Evolutionary conservation across 2,888 invertebrate genomes (phyloP).

Genomic region (Ochlodes sylvanus): DNA sequence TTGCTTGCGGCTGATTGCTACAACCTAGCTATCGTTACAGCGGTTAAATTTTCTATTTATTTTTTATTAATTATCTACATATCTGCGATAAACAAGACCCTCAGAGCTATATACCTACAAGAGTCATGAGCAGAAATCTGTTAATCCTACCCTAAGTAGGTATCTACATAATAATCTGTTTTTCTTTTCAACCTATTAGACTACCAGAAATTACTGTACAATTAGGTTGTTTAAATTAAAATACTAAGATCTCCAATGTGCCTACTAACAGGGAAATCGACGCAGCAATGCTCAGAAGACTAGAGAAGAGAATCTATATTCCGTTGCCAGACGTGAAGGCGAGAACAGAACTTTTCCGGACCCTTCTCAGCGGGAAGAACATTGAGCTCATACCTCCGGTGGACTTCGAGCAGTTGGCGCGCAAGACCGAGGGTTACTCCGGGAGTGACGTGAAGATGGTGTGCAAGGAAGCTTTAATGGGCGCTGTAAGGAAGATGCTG

Average conservation of each 20-base stretch:
- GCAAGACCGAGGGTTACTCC: slow-evolving; percentile 90
- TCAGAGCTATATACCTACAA: too few species aligned
- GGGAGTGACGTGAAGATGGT: slow-evolving; percentile 94
- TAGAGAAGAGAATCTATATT: slow-evolving; percentile 94
- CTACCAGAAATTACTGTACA: too few species aligned
- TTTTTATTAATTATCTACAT: too few species aligned
- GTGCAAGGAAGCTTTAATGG: slow-evolving; percentile 96
- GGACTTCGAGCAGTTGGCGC: slow-evolving; percentile 77
- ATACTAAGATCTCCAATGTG: background rate
- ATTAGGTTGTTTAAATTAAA: background rate
- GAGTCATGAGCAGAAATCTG: too few species aligned
- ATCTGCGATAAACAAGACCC: too few species aligned
- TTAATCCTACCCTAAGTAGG: too few species aligned
- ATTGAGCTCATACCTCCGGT: slow-evolving; percentile 73
- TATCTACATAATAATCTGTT: too few species aligned
- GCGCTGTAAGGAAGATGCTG: slow-evolving; percentile 88
- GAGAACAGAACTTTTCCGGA: slow-evolving; percentile 88
- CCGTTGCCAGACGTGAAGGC: slow-evolving; percentile 89
- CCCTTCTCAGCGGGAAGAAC: slow-evolving; percentile 81
- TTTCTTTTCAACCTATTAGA: too few species aligned
- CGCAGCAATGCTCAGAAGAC: slow-evolving; percentile 92
- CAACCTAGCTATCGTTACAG: too few species aligned
- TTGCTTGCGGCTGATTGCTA: too few species aligned
- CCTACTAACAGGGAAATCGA: slow-evolving; percentile 90
- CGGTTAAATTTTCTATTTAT: too few species aligned